A percentile compares a stretch with the other conserved stretches of the same genome.
Conservation (phyloP, 2,113 vertebrate species). For the Poeciliopsis occidentalis region DNA sequence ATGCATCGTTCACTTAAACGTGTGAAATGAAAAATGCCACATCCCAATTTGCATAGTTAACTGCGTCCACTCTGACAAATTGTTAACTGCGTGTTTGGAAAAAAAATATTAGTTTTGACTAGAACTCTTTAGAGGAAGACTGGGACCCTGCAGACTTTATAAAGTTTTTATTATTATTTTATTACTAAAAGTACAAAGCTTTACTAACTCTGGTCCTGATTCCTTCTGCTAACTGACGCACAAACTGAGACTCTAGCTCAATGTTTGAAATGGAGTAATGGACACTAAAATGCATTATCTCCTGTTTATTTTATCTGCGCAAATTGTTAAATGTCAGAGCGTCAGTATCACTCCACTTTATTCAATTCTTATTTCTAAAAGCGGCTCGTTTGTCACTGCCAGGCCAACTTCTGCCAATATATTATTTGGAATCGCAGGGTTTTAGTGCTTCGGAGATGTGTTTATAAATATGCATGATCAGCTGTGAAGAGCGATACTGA, state of each 20-base stretch:
- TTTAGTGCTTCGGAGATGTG: not conserved
- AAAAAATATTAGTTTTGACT: not conserved
- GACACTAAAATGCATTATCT: not conserved
- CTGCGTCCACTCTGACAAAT: not conserved
- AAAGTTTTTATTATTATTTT: too few species aligned
- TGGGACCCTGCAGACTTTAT: too few species aligned
- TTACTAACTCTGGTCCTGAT: not conserved
- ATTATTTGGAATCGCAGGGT: slow-evolving; percentile 2
- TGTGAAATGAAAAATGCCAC: not conserved
- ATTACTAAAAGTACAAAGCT: too few species aligned
- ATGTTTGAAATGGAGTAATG: slow-evolving; percentile 5
- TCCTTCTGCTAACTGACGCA: not conserved
- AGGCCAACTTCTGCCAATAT: not conserved
- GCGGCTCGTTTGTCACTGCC: not conserved
- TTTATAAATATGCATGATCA: slow-evolving; percentile 19
- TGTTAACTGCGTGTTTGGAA: not conserved
- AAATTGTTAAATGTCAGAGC: slow-evolving; percentile 1
- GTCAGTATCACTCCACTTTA: not conserved
- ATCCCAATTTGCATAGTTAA: not conserved
- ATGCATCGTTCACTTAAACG: not conserved
- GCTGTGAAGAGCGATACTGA: slow-evolving; percentile 29
- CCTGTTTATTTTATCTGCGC: not conserved
- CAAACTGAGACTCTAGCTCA: not conserved
- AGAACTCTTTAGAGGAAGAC: not conserved
- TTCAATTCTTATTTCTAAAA: slow-evolving; percentile 26